Evolutionary conservation across 2,888 invertebrate genomes (phyloP), one percentile per base, ranked within the genome.

Genomic region (Drosophila peninsularis): DNA sequence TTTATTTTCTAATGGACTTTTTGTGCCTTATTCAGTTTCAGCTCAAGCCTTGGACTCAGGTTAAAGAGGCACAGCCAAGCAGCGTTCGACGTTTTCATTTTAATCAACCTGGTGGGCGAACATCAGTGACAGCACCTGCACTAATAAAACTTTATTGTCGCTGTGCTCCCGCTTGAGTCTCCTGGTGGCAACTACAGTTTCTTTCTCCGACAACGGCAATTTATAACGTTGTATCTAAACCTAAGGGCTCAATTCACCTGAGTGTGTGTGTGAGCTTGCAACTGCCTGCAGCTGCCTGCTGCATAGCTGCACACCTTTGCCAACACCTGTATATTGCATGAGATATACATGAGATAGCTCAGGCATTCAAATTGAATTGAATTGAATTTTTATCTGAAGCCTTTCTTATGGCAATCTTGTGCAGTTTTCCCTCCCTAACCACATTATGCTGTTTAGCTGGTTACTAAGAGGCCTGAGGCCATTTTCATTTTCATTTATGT

Each of bases 141-240:
- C 62, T 62, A 75, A 75, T 75, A 75, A 75, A 80, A 75, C 52
- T 79, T 79, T 75, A 75, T 70, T 75, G 58, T 36, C 54, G 24
- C n/a, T 19, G 44, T 9, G 41, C 50, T 36, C 11, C 39, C 17
- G 42, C 21, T 34, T 5, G 5, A 21, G 36, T 10, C 17, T 13
- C 27, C 55, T 5, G 32, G 32, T 32, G n/a, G 19, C 21, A 19
- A 21, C 70, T 21, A 45, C 21, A 47, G 41, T 17, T 11, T 37
- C 34, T 45, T 45, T n/a, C 27, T 14, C n/a, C 41, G 45, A 4
- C 62, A 60, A 34, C 78, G 39, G 37, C 54, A 57, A 68, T 73
- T 62, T 78, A 62, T 56, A 78, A 36, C 30, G 45, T 27, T 45
- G 17, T 56, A 17, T 21, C 57, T 56, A 52, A 60, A 62, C n/a